Evolutionary conservation across 2,888 invertebrate genomes (phyloP).

Genomic region (Catocala sponsa): DNA sequence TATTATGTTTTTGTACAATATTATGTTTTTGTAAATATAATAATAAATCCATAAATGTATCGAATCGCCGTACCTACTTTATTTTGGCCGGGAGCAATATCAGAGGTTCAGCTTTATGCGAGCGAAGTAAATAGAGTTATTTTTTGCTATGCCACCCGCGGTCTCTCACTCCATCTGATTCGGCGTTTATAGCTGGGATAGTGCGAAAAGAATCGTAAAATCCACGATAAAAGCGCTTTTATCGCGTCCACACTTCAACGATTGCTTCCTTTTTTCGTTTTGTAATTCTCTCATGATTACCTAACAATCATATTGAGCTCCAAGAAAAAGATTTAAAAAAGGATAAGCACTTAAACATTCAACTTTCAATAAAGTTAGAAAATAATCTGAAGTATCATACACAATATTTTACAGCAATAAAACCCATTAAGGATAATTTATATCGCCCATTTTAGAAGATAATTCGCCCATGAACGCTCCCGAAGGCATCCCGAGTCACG

Average conservation of each 20-base stretch:
- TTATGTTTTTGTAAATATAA: constrained; percentile 39
- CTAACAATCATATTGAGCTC: constrained; percentile 35
- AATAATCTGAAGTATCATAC: constrained; percentile 65
- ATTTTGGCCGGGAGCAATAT: constrained; percentile 40
- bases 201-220: constrained; percentile 80
- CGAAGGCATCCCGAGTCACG: constrained; percentile 79
- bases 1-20: constrained; percentile 11
- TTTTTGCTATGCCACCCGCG: constrained; percentile 72
- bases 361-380: constrained; percentile 59
- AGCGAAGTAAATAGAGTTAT: constrained; percentile 71
- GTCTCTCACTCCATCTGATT: constrained; percentile 79
- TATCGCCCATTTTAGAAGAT: constrained; percentile 77
- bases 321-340: constrained; percentile 24
- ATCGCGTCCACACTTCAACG: constrained; percentile 72
- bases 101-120: constrained; percentile 62
- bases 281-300: constrained; percentile 67
- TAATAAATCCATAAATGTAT: constrained; percentile 34
- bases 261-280: constrained; percentile 71
- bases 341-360: constrained; percentile 20
- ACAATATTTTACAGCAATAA: constrained; percentile 75
- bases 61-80: constrained; percentile 36
- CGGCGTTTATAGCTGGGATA: constrained; percentile 79
- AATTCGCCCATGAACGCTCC: constrained; percentile 79
- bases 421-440: constrained; percentile 79
- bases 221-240: constrained; percentile 76